Evolutionary conservation across 2,888 invertebrate genomes (phyloP).

Genomic region (Blastobasis adustella): DNA sequence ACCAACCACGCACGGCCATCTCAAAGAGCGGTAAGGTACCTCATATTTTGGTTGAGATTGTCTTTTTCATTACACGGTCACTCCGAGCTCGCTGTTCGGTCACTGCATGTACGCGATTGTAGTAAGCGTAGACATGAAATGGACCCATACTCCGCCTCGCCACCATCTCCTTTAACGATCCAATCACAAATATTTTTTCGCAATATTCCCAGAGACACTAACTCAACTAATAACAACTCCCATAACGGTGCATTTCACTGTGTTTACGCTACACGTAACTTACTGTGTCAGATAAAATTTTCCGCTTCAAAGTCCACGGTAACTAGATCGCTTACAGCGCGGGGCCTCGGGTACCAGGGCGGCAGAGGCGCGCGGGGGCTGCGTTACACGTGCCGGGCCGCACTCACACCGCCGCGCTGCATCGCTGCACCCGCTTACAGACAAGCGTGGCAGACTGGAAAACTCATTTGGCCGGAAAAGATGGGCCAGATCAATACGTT

Average conservation of each 20-base stretch:
- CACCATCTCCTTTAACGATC: no score
- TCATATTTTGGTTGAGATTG: no score
- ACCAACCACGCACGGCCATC: no score
- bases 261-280: conserved; percentile 34
- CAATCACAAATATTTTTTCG: no score
- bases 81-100: no score
- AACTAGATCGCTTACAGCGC: conserved; percentile 59
- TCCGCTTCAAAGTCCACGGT: conserved; percentile 51
- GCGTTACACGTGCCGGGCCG: conserved; percentile 41
- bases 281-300: conserved; percentile 43
- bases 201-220: no score
- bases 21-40: no score
- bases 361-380: conserved; percentile 29
- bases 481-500: conserved; percentile 45
- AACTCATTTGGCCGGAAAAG: conserved; percentile 55
- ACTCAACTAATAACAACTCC: not conserved
- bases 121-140: no score
- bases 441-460: conserved; percentile 55
- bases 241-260: conserved; percentile 16
- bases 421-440: conserved; percentile 23
- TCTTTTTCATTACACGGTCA: no score
- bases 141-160: no score
- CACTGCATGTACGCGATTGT: no score
- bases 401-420: conserved; percentile 37
- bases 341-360: conserved; percentile 42